Evolutionary conservation across 2,888 invertebrate species (phyloP), one percentile per base, ranked within the genome.

Genomic region (Ptychoptera contaminata): DNA sequence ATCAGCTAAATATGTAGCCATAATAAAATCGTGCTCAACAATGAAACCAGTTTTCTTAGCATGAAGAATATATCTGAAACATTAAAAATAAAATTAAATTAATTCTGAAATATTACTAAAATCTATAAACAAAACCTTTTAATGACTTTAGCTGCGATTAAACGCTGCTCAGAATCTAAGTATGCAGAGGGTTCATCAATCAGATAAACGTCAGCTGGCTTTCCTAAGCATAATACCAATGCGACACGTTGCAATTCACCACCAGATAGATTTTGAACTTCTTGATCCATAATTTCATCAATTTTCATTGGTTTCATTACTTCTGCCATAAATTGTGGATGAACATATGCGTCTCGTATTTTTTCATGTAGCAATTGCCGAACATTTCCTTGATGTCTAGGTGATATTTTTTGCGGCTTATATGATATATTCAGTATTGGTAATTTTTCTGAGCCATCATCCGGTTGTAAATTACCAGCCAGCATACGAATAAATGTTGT

Each of bases 11-110:
- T 99, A 99, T 0, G 98, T 99, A 12, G 97, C 97, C 98, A 98
- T 99, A 53, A 99, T 99, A 66, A 99, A 98, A 71, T 98, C 97
- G 80, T 98, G 98, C 78, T 98, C 98, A 2, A 98, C 98, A 12
- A 98, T 86, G 64, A 98, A 99, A 10, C 97, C 98, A 8, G 98
- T 98, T 65, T 97, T 93, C 71, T 99, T 99, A 0, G 98, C 94
- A 59, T 98, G 98, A 37, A 99, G 74, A 62, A 98, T 96, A 63
- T 96, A 98, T 57, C 81, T 81, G 63, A 16, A 63, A 23, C 23
- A 23, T 5, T 23, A 23, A 23, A 5, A 23, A 3, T 5, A 23
- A 44, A 40, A 29, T 23, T 23, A 23, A 23, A 23, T 23, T 23
- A 34, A 16, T n/a, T 35, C 32, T 30, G n/a, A n/a, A n/a, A n/a